These are phyloP conservation scores for Drosophila mercatorum DNA, from an alignment of 2,888 invertebrate genomes.

Conservation along the genomic window DNA sequence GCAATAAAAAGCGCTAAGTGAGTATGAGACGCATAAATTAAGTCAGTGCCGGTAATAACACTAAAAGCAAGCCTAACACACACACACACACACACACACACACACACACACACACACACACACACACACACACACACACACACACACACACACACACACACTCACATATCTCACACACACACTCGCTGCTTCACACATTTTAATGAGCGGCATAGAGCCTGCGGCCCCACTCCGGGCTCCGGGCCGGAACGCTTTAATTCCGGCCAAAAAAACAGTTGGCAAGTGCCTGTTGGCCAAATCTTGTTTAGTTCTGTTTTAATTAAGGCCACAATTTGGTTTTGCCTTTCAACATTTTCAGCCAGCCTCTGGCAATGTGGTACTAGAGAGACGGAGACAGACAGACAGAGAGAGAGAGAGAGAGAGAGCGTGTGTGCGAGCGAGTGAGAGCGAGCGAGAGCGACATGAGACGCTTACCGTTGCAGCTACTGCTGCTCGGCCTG, in stretches of 20 bases:
- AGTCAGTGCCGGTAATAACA: constrained; percentile 55
- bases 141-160: constrained; percentile 21
- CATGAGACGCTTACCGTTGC: constrained; percentile 78
- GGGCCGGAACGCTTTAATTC: constrained; percentile 28
- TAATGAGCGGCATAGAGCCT: constrained; percentile 52
- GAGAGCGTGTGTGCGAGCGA: not conserved
- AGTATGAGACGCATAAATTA: constrained; percentile 60
- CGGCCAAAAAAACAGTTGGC: constrained; percentile 20
- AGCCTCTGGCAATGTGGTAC: constrained; percentile 54
- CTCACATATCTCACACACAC: too few species aligned
- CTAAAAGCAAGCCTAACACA: constrained; percentile 43
- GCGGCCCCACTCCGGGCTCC: constrained; percentile 6
- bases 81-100: constrained; percentile 15
- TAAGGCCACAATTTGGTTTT: constrained; percentile 31
- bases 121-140: constrained; percentile 3
- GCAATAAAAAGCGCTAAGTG: constrained; percentile 39
- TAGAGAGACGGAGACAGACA: constrained; percentile 17
- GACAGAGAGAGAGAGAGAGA: constrained; percentile 38
- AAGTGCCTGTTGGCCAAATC: constrained; percentile 11
- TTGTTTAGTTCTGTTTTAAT: constrained; percentile 57
- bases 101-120: constrained; percentile 23
- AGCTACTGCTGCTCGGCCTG: constrained; percentile 68
- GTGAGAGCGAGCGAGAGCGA: constrained; percentile 34
- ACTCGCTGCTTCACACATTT: constrained; percentile 35
- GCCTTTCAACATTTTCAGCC: constrained; percentile 2